Percentiles rank a stretch among this genome's conserved stretches.
Conservation (phyloP, 2,888 invertebrate species). For the Pachymerium ferrugineum region DNA sequence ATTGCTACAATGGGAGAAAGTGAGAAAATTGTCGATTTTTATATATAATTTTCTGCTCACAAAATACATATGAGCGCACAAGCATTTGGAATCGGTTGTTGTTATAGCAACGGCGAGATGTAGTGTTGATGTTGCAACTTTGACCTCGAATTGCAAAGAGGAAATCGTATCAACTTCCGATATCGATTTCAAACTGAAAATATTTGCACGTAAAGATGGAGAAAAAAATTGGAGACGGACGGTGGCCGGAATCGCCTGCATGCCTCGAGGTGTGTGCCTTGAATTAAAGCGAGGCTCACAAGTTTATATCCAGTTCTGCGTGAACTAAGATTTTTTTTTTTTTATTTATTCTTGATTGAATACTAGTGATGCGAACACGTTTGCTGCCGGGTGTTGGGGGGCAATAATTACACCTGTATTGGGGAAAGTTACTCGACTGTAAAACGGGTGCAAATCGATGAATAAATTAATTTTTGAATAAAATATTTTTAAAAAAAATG, state of each 20-base stretch:
- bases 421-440: too few relatives aligned
- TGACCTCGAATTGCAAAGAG: conserved; percentile 5
- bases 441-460: too few relatives aligned
- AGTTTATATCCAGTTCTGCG: neutral
- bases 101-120: neutral
- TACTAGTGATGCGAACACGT: too few relatives aligned
- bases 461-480: too few relatives aligned
- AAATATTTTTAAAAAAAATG: too few relatives aligned
- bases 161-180: conserved; percentile 24
- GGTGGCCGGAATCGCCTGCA: neutral
- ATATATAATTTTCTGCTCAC: neutral
- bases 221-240: neutral
- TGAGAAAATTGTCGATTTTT: neutral
- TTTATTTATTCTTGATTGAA: neutral
- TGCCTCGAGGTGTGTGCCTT: conserved; percentile 20
- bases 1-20: neutral
- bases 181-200: neutral
- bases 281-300: conserved; percentile 3
- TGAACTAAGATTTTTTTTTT: neutral
- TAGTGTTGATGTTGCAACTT: neutral
- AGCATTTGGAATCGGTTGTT: too few relatives aligned
- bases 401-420: too few relatives aligned
- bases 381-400: too few relatives aligned
- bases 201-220: neutral
- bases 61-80: too few relatives aligned